A percentile compares a stretch with the other conserved stretches of the same genome.
These are phyloP conservation scores for Vidua chalybeata DNA, from an alignment of 2,113 vertebrate genomes.

Conservation along the genomic window DNA sequence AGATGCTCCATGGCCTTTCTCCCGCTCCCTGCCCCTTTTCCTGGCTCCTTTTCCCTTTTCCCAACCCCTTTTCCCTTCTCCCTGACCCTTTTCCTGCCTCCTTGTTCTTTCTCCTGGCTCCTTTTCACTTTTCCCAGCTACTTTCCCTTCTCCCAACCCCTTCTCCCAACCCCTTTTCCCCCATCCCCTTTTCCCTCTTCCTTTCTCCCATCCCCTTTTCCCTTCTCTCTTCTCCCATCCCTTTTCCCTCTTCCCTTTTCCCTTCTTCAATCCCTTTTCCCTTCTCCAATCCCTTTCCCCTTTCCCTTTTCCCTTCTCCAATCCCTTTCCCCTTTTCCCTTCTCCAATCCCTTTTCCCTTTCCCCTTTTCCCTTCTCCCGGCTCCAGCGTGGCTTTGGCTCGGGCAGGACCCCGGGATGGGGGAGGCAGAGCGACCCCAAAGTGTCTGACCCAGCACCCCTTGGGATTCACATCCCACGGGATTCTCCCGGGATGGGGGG, in stretches of 20 bases:
- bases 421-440: background rate
- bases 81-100: no score
- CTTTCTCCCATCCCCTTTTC: no score
- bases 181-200: background rate
- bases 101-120: background rate
- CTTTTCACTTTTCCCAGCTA: no score
- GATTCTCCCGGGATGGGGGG: background rate
- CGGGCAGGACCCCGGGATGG: background rate
- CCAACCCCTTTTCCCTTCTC: background rate
- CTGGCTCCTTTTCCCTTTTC: no score
- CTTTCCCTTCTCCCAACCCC: background rate
- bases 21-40: background rate
- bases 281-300: no score
- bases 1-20: background rate
- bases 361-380: background rate
- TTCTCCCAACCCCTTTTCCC: fast-evolving
- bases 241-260: no score
- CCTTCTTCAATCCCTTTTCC: no score
- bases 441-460: background rate
- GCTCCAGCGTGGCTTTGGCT: background rate
- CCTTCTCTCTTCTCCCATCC: fast-evolving
- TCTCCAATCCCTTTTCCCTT: background rate
- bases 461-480: background rate
- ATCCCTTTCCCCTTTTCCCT: background rate
- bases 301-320: no score